Conservation (phyloP, 2,113 vertebrate species). For the Thunnus thynnus region DNA sequence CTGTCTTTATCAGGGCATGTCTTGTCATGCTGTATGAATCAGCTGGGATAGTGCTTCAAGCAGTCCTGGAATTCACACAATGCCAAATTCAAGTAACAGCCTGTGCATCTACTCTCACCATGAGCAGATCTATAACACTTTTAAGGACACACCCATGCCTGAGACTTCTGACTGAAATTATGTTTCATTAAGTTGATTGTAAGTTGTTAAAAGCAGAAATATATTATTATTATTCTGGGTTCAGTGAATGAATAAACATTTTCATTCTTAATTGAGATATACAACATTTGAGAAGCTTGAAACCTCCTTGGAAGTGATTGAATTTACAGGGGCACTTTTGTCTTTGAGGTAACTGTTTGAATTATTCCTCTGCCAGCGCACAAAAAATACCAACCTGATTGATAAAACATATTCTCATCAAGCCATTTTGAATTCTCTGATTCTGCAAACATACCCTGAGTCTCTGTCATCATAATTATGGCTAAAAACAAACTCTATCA, state of each 20-base stretch:
- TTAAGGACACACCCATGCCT: background rate
- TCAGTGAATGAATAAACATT: background rate
- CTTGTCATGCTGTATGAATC: conserved; percentile 52
- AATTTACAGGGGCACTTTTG: background rate
- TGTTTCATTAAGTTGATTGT: background rate
- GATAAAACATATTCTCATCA: background rate
- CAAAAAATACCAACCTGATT: background rate
- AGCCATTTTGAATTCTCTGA: background rate
- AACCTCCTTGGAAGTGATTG: background rate
- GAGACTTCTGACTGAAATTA: background rate
- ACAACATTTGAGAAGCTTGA: background rate
- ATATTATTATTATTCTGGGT: background rate
- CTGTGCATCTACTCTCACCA: conserved; percentile 16
- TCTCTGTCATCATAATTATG: background rate
- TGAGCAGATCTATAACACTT: background rate
- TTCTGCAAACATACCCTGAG: background rate
- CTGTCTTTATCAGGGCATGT: conserved; percentile 46
- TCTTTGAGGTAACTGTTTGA: background rate
- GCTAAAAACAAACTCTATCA: background rate
- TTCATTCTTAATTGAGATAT: background rate
- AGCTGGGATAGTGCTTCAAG: conserved; percentile 32
- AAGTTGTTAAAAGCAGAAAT: background rate
- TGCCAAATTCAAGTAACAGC: conserved; percentile 57
- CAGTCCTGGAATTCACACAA: conserved; percentile 62
- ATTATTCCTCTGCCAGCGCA: background rate